Evolutionary conservation across 2,113 vertebrate genomes (phyloP).

Genomic region (Atrichornis clamosus): DNA sequence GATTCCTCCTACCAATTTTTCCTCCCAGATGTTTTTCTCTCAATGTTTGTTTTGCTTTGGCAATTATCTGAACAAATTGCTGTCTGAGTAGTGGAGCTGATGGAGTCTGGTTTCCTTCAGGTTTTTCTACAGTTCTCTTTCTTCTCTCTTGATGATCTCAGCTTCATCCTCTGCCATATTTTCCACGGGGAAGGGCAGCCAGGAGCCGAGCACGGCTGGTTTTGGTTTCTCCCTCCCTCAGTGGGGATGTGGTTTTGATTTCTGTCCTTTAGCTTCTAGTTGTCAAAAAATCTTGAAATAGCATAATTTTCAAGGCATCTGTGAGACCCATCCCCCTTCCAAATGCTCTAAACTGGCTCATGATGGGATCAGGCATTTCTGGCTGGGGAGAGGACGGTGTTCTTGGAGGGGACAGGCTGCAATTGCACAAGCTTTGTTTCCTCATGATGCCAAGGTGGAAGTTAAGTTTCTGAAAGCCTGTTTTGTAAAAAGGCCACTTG

Average conservation of each 20-base stretch:
- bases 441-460: accelerated
- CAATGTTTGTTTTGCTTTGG: slow-evolving; percentile 10
- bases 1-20: background rate
- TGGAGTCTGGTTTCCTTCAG: slow-evolving; percentile 27
- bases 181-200: background rate
- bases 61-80: slow-evolving; percentile 14
- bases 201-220: background rate
- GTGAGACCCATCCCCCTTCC: background rate
- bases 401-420: background rate
- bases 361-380: background rate
- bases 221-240: background rate
- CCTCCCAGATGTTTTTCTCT: slow-evolving; percentile 12
- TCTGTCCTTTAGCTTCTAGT: background rate
- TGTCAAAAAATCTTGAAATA: background rate
- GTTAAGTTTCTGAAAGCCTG: background rate
- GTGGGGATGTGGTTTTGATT: background rate
- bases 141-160: background rate
- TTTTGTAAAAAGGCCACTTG: background rate
- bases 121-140: background rate
- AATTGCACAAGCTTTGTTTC: background rate
- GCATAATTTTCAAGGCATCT: background rate
- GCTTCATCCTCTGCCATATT: background rate
- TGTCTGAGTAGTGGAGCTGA: background rate
- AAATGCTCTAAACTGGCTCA: background rate
- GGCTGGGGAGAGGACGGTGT: background rate